Evolutionary conservation across 2,888 invertebrate genomes (phyloP), one percentile per base, ranked within the genome.

Genomic region (Volucella inflata): DNA sequence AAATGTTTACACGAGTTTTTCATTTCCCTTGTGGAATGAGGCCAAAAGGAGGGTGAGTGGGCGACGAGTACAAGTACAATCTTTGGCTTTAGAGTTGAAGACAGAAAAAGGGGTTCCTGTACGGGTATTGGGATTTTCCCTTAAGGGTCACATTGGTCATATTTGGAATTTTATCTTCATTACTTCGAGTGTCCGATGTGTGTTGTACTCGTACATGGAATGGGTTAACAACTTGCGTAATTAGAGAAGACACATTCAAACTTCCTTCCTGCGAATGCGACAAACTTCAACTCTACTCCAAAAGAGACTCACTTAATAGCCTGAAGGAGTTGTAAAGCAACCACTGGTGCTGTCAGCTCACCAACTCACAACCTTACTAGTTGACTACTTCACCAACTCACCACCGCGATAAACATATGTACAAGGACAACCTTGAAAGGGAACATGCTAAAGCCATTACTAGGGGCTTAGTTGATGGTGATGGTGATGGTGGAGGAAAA

Each of bases 171-270:
- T 84, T 84, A 79, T 84, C 84, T 84, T 84, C 80, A 80, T 80
- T 84, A 84, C 57, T 53, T 14, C 30, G 59, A 59, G 50, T 75
- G 80, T 67, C 79, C 79, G 75, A 72, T 82, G 46, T 74, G 11
- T 44, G 64, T 75, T n/a, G n/a, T n/a, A n/a, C n/a, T n/a, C n/a
- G 70, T 70, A 55, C 42, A 17, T 38, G 65, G 65, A 79, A 79
- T 51, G 68, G 72, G 57, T 42, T 68, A 57, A 78, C 79, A 79
- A 80, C 79, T 84, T 81, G 81, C 71, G 81, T 85, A 81, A 85
- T 85, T 81, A 85, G 81, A 71, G 72, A 81, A 81, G 81, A 85
- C 76, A 85, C 81, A 85, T 80, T 85, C 71, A 60, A 62, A 80
- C 76, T 81, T 85, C 85, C 80, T 79, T 80, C 80, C 75, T 55